These are phyloP conservation scores for Odontophorus gujanensis DNA, from an alignment of 2,113 vertebrate genomes.

Conservation along the genomic window DNA sequence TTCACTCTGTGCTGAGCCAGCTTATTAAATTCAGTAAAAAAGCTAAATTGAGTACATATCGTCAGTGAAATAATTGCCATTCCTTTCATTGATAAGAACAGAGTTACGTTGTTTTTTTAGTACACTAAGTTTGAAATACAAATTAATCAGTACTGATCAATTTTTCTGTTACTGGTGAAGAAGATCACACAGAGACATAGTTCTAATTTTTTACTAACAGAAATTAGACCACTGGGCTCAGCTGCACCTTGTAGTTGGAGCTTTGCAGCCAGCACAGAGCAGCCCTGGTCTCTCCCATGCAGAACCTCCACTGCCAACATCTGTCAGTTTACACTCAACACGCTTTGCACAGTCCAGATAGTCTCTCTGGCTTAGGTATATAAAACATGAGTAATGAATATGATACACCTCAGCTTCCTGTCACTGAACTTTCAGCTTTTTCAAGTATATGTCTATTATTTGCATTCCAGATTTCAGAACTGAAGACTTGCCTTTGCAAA, in stretches of 20 bases:
- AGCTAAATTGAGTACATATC: no score
- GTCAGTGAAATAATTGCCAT: no score
- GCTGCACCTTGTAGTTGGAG: accelerated
- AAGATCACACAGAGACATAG: no score
- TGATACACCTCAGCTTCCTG: background rate
- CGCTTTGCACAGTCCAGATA: background rate
- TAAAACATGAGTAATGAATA: background rate
- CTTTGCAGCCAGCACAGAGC: background rate
- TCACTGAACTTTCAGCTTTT: background rate
- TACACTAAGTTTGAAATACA: no score
- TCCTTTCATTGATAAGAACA: no score
- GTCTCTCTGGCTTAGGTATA: background rate
- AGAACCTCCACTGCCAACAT: accelerated
- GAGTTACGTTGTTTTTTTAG: no score
- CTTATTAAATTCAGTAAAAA: no score
- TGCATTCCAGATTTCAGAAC: background rate
- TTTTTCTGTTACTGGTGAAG: no score
- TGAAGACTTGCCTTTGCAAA: background rate
- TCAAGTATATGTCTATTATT: background rate
- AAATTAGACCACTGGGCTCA: background rate
- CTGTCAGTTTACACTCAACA: background rate
- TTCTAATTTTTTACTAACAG: no score
- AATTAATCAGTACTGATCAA: no score
- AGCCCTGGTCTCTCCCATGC: background rate
- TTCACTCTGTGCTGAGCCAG: no score